Evolutionary conservation across 2,888 invertebrate species (phyloP), one percentile per base, ranked within the genome.

Genomic region (Andrena hattorfiana): DNA sequence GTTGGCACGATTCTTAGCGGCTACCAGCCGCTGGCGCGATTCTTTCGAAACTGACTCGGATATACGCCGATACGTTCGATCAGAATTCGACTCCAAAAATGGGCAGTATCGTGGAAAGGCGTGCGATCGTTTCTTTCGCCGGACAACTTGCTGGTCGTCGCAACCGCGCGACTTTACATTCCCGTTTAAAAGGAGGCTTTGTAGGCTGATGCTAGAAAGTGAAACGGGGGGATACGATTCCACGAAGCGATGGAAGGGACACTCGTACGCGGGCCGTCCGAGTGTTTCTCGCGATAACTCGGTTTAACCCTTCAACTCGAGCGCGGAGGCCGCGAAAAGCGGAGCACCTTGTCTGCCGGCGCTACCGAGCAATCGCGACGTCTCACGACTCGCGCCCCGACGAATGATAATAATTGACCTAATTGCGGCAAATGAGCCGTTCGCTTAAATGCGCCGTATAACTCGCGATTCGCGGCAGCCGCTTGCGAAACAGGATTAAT

Each of bases 1-100:
- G 90, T 89, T 89, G 90, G 87, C 91, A 90, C 89, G 87, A 88
- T 90, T 91, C 86, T 81, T 81, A 77, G 86, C 32, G 54, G 70
- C 30, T 81, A 83, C 91, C 87, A 89, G 89, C 88, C 72, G 42
- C 42, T 13, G 42, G 35, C 3, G 83, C 89, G 89, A 48, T 59
- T 74, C 63, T 85, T 85, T 81, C 81, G 85, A 81, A 81, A 85
- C 71, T 30, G 70, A 71, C 67, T 81, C 71, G 72, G 68, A 79
- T 74, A 75, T 16, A 48, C 66, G 72, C 35, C 81, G 75, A 59
- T 77, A 49, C 83, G 35, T 73, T 83, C 83, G 54, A 78, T 78
- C 77, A 66, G 73, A 70, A 83, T 66, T 66, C 77, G 51, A 5
- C 8, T 20, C 77, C 83, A 67, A 83, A 77, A 62, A 83, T 73